Conservation (phyloP, 2,888 invertebrate genomes). For the Volucella zonaria region DNA sequence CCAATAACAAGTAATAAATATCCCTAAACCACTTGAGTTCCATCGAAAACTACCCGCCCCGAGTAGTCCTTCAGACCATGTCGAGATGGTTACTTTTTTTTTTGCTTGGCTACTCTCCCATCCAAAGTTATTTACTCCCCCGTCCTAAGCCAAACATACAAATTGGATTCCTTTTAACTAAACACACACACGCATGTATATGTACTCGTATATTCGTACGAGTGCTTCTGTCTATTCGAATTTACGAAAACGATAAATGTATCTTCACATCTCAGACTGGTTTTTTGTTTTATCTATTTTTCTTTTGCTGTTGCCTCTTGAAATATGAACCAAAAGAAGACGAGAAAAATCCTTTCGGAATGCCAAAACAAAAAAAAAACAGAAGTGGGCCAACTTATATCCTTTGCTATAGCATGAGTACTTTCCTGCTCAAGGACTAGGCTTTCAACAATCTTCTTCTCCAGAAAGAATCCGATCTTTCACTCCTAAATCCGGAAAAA, state of each 20-base stretch:
- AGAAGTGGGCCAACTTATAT: conserved; percentile 18
- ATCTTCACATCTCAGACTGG: conserved; percentile 14
- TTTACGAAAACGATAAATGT: conserved; percentile 33
- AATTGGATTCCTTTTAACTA: conserved; percentile 47
- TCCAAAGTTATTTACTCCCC: conserved; percentile 36
- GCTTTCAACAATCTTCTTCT: conserved; percentile 28
- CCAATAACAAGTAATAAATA: too few species aligned
- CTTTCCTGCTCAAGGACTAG: background rate
- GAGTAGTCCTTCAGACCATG: background rate
- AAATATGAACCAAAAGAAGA: conserved; percentile 4
- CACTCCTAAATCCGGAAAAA: background rate
- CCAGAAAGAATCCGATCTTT: conserved; percentile 30
- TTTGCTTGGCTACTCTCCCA: background rate
- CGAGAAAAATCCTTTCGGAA: background rate
- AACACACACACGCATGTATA: background rate
- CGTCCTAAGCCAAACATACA: conserved; percentile 19
- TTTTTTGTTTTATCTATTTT: conserved; percentile 23
- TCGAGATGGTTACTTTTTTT: background rate
- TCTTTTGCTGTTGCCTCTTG: background rate
- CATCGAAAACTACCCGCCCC: conserved; percentile 26
- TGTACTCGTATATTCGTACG: too few species aligned
- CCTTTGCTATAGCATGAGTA: background rate
- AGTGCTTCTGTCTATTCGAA: background rate
- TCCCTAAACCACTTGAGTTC: background rate
- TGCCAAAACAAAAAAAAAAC: background rate